A percentile compares a stretch with the other conserved stretches of the same genome.
Conservation (phyloP, 2,888 invertebrate species). For the Himalopsyche japonica region DNA sequence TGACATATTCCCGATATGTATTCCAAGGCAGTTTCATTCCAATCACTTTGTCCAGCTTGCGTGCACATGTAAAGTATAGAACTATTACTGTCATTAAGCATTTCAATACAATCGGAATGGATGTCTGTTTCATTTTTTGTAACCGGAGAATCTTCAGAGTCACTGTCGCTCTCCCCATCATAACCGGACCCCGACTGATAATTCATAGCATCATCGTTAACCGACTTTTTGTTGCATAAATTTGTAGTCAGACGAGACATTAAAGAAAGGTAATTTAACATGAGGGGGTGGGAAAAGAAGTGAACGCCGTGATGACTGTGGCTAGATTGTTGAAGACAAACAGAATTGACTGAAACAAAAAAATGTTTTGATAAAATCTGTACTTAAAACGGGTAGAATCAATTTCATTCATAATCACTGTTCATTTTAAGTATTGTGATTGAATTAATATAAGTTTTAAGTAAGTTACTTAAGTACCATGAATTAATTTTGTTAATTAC, state of each 20-base stretch:
- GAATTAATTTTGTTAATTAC: constrained; percentile 42
- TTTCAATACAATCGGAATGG: constrained; percentile 63
- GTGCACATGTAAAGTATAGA: constrained; percentile 54
- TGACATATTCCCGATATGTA: constrained; percentile 80
- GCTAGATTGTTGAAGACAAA: constrained; percentile 62
- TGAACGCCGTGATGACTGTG: constrained; percentile 18
- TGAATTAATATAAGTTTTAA: too few relatives aligned
- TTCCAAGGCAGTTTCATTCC: constrained; percentile 63
- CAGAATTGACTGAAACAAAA: constrained; percentile 52
- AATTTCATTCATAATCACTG: constrained; percentile 10
- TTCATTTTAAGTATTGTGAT: background rate
- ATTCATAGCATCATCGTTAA: constrained; percentile 56
- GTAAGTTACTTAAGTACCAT: too few relatives aligned
- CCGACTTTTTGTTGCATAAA: constrained; percentile 54
- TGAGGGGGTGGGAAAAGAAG: constrained; percentile 53
- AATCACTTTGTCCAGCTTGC: constrained; percentile 57
- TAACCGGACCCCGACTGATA: constrained; percentile 53
- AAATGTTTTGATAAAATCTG: background rate
- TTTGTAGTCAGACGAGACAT: constrained; percentile 54
- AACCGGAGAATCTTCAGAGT: constrained; percentile 56
- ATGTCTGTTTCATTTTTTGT: constrained; percentile 55
- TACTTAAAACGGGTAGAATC: background rate
- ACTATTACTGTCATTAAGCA: constrained; percentile 65
- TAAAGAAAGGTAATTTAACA: constrained; percentile 53
- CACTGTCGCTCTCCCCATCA: constrained; percentile 63